phyloP scores from a whole-genome alignment of 1,140 invertebrate genomes.

The Solenopsis fugax region DNA sequence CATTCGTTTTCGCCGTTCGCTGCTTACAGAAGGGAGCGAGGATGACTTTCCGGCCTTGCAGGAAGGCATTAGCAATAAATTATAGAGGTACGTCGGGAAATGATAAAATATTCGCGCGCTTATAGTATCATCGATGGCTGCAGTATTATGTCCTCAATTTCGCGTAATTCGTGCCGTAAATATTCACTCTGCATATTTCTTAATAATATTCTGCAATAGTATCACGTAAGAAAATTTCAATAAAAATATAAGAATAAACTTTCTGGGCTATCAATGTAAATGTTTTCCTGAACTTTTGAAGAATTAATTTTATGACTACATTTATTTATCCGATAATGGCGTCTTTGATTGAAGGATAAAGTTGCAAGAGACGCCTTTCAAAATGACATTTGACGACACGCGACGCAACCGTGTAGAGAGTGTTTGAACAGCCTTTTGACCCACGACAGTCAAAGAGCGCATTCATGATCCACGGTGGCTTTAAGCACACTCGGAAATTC shows the following conservation, averaged over 20 bases:
- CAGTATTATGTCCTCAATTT: constrained; percentile 61
- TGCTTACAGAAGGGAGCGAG: constrained; percentile 28
- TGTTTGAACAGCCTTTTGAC: constrained; percentile 49
- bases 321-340: not conserved
- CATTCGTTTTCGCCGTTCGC: constrained; percentile 40
- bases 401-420: not conserved
- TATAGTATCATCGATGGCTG: constrained; percentile 40
- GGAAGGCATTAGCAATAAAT: constrained; percentile 72
- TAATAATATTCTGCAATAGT: not conserved
- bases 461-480: constrained; percentile 14
- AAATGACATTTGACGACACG: constrained; percentile 18
- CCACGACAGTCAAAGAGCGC: constrained; percentile 28
- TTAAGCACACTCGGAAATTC: constrained; percentile 22
- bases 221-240: not conserved
- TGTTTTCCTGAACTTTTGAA: not conserved
- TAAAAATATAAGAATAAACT: not conserved
- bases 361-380: not conserved
- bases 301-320: not conserved
- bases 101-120: constrained; percentile 70
- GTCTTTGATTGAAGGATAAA: not conserved
- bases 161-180: constrained; percentile 13
- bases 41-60: constrained; percentile 38
- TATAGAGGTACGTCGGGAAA: constrained; percentile 56
- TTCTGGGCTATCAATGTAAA: not conserved
- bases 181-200: not conserved